Percentiles rank a stretch among this genome's conserved stretches.
phyloP scores from a whole-genome alignment of 2,888 invertebrate genomes.

The Horisme vitalbata region DNA sequence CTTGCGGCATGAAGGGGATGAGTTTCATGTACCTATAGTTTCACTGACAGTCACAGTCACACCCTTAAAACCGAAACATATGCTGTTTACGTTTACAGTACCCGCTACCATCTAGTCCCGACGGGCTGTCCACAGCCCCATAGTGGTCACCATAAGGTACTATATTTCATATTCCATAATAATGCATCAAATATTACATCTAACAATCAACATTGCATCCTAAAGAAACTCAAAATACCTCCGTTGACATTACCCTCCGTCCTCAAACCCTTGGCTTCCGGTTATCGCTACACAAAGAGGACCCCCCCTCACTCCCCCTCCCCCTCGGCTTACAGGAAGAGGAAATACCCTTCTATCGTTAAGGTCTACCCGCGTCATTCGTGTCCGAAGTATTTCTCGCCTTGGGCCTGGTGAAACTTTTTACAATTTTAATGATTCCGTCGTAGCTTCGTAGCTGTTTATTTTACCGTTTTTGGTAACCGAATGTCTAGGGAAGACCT shows the following conservation, averaged over 20 bases:
- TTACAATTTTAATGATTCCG: conserved; percentile 27
- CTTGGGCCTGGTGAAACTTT: conserved; percentile 36
- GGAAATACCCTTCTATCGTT: conserved; percentile 80
- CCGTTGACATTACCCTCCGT: conserved; percentile 80
- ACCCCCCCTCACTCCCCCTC: conserved; percentile 53
- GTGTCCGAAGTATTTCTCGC: conserved; percentile 65
- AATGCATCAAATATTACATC: conserved; percentile 34
- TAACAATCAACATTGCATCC: conserved; percentile 66
- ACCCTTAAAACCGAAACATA: too few species aligned
- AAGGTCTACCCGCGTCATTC: conserved; percentile 74
- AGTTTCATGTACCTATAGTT: too few species aligned
- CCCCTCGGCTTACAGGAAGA: conserved; percentile 69
- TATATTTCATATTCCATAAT: neutral
- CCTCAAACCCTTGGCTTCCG: conserved; percentile 79
- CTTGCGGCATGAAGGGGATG: too few species aligned
- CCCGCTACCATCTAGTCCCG: too few species aligned
- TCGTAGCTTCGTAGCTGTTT: too few species aligned
- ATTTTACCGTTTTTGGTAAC: too few species aligned
- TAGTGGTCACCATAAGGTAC: too few species aligned
- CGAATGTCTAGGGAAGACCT: too few species aligned
- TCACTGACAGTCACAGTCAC: too few species aligned
- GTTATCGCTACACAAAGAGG: conserved; percentile 81
- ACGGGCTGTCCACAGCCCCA: too few species aligned
- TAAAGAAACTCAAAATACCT: conserved; percentile 76
- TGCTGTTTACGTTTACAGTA: too few species aligned